phyloP scores from a whole-genome alignment of 64 coral and sea anemone species.

The Stichodactyla mertensii region DNA sequence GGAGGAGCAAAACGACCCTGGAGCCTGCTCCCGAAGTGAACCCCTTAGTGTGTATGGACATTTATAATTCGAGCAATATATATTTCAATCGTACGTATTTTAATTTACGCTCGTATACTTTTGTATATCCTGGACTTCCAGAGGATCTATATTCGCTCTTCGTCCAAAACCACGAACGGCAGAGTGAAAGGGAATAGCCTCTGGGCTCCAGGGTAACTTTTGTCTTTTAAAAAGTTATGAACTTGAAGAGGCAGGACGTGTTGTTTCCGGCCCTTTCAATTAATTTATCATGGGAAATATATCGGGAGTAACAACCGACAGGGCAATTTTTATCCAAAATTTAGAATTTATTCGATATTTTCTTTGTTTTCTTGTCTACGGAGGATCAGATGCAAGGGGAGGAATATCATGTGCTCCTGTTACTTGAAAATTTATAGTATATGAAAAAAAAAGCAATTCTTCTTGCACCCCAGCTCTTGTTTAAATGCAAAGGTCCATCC shows the following conservation, averaged over 20 bases:
- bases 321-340: slow-evolving; percentile 1
- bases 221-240: neutral
- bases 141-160: no score
- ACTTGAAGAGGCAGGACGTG: neutral
- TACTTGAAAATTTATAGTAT: no score
- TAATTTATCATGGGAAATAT: neutral
- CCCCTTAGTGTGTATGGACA: no score
- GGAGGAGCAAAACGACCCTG: no score
- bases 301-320: neutral
- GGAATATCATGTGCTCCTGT: neutral
- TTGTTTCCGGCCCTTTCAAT: neutral
- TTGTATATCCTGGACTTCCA: no score
- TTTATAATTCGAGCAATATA: neutral
- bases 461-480: no score
- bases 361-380: neutral
- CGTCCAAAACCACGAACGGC: no score
- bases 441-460: no score
- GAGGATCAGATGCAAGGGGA: neutral
- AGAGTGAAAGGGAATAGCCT: no score
- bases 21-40: no score
- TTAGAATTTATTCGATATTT: neutral
- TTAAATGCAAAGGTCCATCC: no score
- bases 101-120: neutral
- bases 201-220: neutral
- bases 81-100: neutral